Evolutionary conservation across 2,797 vertebrate species (phyloP), one percentile per base, ranked within the genome.

Genomic region (Enteromius fasciolatus): DNA sequence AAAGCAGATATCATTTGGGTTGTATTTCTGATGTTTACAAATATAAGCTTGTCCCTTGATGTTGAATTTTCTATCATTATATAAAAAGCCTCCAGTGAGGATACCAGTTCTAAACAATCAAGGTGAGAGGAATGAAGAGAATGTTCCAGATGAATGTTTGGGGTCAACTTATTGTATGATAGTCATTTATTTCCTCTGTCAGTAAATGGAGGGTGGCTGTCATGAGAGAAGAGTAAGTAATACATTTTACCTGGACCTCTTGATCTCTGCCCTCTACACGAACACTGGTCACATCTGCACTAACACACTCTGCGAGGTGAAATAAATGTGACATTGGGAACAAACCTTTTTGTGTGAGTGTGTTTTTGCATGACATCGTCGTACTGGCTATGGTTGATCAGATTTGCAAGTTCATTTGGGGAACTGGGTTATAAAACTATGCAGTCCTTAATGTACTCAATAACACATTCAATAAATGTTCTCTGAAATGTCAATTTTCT

Each of bases 151-250:
- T 86, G 36, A 76, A 70, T 76, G 72, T 86, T 76, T 76, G 36
- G 76, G 84, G 82, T 76, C 61, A 72, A 12, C 18, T n/a, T 79
- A 70, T 46, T 78, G 76, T 59, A 20, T 84, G n/a, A 61, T 72
- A 74, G 28, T 76, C 39, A 68, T 88, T 84, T 80, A 57, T 88
- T 84, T 80, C 28, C 7, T 11, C 78, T 54, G 78, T 85, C 81
- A 85, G 67, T 73, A 63, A 25, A 82, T 64, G 23, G 81, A 77
- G 67, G 31, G 52, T 73, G 76, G 46, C 57, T 84, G 84, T 87
- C 79, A 78, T 50, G 68, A 66, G 57, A 83, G 67, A 76, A 83
- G 77, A 85, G 64, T 72, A 76, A 80, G 81, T 85, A 59, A 83
- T 87, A 50, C 41, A 83, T 87, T 85, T 80, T 67, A 63, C 15